Percentiles rank a stretch among this genome's conserved stretches.
Evolutionary conservation across 2,797 vertebrate species (phyloP).

Genomic region (Setipinna tenuifilis): DNA sequence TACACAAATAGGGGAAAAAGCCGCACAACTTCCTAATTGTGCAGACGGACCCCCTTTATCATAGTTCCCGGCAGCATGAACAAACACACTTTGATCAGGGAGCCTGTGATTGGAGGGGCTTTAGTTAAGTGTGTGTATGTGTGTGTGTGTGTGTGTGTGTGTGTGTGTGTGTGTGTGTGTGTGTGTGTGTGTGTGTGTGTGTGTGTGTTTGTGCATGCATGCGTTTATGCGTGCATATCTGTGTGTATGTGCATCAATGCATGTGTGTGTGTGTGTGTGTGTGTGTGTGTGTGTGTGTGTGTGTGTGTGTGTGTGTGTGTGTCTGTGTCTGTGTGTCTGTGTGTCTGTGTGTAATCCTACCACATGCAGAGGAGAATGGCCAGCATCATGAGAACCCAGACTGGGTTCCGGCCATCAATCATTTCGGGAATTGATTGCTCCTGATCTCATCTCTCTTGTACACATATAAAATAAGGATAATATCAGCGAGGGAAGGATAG

Average conservation of each 20-base stretch:
- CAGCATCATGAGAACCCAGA: not conserved
- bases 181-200: not conserved
- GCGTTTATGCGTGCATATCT: not conserved
- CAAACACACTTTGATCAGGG: conserved; percentile 70
- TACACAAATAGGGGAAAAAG: conserved; percentile 10
- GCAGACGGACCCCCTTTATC: conserved; percentile 66
- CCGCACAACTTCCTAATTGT: conserved; percentile 64
- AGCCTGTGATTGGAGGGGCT: conserved; percentile 59
- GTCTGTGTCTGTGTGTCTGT: not conserved
- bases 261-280: too few species aligned
- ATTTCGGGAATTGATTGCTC: conserved; percentile 8
- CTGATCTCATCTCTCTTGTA: not conserved
- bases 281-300: conserved; percentile 22
- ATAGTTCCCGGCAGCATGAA: conserved; percentile 61
- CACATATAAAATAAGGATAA: not conserved
- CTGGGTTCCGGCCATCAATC: not conserved
- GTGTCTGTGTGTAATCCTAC: conserved; percentile 44
- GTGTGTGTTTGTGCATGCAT: not conserved
- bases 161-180: not conserved
- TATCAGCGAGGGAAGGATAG: not conserved
- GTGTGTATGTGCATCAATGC: conserved; percentile 20
- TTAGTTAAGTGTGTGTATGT: conserved; percentile 37
- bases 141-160: conserved; percentile 4
- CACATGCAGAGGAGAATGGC: conserved; percentile 57
- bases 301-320: not conserved